phyloP scores from a whole-genome alignment of 2,888 invertebrate species.

The Proisotoma minuta region DNA sequence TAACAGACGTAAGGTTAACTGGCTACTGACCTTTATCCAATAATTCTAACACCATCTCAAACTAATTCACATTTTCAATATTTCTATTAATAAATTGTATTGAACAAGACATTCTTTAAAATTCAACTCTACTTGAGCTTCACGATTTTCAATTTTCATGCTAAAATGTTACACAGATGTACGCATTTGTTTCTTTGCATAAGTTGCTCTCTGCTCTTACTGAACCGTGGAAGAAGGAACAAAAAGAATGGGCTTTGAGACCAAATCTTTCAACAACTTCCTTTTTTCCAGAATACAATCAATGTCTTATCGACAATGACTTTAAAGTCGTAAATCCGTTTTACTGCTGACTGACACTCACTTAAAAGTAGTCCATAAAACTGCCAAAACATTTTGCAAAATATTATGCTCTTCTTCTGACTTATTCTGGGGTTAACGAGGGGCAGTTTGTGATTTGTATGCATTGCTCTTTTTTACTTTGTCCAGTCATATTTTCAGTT shows the following conservation, averaged over 20 bases:
- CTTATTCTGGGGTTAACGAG: slow-evolving; percentile 21
- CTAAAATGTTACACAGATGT: neutral
- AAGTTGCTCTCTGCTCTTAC: neutral
- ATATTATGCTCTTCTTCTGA: slow-evolving; percentile 16
- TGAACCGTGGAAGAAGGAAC: neutral
- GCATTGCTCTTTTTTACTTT: neutral
- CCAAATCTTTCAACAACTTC: slow-evolving; percentile 12
- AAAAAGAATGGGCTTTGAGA: neutral
- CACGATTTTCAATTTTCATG: neutral
- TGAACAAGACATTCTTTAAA: neutral
- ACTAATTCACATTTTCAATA: neutral
- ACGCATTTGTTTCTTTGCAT: neutral
- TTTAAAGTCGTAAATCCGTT: slow-evolving; percentile 12
- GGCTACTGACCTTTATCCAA: neutral
- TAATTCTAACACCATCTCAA: neutral
- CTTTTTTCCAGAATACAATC: too few species aligned
- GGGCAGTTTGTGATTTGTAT: slow-evolving; percentile 2
- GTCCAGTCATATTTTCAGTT: neutral
- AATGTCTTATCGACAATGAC: neutral
- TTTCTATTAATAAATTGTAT: neutral
- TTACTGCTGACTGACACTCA: slow-evolving; percentile 12
- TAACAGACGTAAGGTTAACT: neutral
- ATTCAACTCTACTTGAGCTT: neutral
- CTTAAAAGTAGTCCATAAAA: slow-evolving; percentile 23
- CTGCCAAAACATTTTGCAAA: slow-evolving; percentile 33